Evolutionary conservation across 2,888 invertebrate genomes (phyloP).

Genomic region (Marronus borbonicus): DNA sequence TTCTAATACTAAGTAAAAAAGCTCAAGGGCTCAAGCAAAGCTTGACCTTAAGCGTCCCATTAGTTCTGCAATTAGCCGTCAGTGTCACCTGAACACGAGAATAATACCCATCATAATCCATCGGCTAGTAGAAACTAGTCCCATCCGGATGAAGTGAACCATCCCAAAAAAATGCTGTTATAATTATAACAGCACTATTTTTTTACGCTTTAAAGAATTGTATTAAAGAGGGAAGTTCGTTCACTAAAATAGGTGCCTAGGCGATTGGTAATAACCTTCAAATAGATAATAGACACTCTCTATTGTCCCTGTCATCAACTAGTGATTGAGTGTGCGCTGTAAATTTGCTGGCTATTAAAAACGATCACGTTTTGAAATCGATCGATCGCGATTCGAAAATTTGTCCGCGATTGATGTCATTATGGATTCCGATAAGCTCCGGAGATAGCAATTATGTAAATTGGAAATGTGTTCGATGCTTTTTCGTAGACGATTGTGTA

Average conservation of each 20-base stretch:
- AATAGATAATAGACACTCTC: not conserved
- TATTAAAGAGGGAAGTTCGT: not conserved
- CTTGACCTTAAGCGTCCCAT: too few species aligned
- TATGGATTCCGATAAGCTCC: slow-evolving; percentile 29
- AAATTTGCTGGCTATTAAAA: slow-evolving; percentile 8
- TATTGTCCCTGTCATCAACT: slow-evolving; percentile 4
- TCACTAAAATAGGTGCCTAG: not conserved
- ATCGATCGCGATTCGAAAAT: slow-evolving; percentile 5
- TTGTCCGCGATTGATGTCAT: slow-evolving; percentile 14
- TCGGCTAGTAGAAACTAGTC: too few species aligned
- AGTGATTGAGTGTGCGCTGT: not conserved
- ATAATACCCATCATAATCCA: too few species aligned
- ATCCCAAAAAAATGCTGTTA: too few species aligned
- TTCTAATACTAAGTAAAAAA: too few species aligned
- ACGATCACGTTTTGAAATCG: not conserved
- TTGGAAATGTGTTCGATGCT: slow-evolving; percentile 27
- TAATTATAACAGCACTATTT: too few species aligned
- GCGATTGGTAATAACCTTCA: slow-evolving; percentile 9
- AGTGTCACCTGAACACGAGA: too few species aligned
- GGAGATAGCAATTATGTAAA: slow-evolving; percentile 35
- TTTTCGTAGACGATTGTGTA: slow-evolving; percentile 27
- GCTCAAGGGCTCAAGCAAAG: too few species aligned
- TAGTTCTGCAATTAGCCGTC: too few species aligned
- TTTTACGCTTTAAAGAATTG: too few species aligned
- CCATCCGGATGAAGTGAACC: too few species aligned